A percentile compares a stretch with the other conserved stretches of the same genome.
Conservation (phyloP, 2,888 invertebrate genomes). For the Ormyrus pomaceus region DNA sequence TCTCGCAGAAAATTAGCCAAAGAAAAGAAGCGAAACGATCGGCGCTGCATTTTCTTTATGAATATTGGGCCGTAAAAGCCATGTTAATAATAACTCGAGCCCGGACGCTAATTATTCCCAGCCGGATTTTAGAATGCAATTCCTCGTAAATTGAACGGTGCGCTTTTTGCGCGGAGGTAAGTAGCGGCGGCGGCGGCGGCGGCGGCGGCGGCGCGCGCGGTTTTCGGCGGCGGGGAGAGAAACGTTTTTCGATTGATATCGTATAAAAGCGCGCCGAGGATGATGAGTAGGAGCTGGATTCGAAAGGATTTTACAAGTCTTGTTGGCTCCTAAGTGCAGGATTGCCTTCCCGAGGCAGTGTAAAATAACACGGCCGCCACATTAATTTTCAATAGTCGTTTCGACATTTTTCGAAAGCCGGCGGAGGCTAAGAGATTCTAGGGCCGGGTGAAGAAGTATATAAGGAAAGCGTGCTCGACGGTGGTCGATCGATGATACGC, state of each 20-base stretch:
- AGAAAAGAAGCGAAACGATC: too few species aligned
- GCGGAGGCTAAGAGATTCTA: background rate
- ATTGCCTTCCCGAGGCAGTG: background rate
- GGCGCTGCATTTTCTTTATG: too few species aligned
- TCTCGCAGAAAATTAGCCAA: too few species aligned
- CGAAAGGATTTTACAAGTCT: background rate
- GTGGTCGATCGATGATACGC: slow-evolving; percentile 40
- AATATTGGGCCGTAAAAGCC: too few species aligned
- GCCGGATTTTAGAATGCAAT: too few species aligned
- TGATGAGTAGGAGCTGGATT: background rate
- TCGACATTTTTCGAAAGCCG: slow-evolving; percentile 33
- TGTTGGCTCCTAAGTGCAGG: slow-evolving; percentile 11
- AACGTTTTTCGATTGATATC: slow-evolving; percentile 5
- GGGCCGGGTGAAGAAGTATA: background rate
- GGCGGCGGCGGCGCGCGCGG: background rate
- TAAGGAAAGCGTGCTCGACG: slow-evolving; percentile 24
- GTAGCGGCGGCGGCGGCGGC: too few species aligned
- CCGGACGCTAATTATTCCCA: too few species aligned
- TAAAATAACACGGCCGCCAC: background rate
- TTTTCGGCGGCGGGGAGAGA: background rate
- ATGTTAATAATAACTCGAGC: too few species aligned
- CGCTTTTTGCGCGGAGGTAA: too few species aligned
- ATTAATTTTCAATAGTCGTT: slow-evolving; percentile 34
- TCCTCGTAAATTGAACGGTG: too few species aligned
- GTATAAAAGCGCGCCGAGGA: slow-evolving; percentile 3